Evolutionary conservation across 2,888 invertebrate genomes (phyloP).

Genomic region (Terebella lapidaria): DNA sequence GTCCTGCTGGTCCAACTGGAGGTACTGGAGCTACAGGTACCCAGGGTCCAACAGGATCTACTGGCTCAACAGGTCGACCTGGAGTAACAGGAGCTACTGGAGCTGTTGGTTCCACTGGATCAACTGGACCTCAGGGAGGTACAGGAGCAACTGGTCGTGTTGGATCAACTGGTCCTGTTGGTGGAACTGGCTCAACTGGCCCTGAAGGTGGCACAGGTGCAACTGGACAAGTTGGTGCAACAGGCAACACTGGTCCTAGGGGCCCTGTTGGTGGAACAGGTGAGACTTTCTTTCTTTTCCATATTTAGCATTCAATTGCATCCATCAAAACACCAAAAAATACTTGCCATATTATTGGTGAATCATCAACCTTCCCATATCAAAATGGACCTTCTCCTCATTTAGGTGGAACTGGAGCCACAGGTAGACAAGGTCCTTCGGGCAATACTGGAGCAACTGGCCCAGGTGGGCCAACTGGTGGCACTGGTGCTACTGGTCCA

Average conservation of each 20-base stretch:
- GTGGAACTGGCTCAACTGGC: constrained; percentile 14
- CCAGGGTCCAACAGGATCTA: constrained; percentile 4
- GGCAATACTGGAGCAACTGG: constrained; percentile 17
- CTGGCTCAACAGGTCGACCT: background rate
- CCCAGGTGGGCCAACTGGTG: constrained; percentile 58
- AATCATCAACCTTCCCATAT: too few relatives aligned
- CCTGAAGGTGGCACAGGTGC: constrained; percentile 14
- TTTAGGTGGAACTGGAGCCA: constrained; percentile 9
- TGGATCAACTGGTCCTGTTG: constrained; percentile 12
- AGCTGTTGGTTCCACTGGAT: constrained; percentile 3
- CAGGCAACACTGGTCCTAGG: constrained; percentile 15
- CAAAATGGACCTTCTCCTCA: too few relatives aligned
- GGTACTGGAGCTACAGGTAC: constrained; percentile 14
- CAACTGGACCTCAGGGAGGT: constrained; percentile 10
- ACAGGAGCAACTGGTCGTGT: constrained; percentile 16
- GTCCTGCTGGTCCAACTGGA: constrained; percentile 13
- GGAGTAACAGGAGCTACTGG: constrained; percentile 9
- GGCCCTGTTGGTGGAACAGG: constrained; percentile 19
- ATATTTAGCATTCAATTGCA: too few relatives aligned
- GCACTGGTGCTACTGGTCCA: constrained; percentile 9
- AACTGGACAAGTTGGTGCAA: constrained; percentile 12
- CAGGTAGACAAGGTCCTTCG: constrained; percentile 8
- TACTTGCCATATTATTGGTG: too few relatives aligned
- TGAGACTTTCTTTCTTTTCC: too few relatives aligned
- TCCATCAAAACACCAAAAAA: too few relatives aligned